phyloP scores from a whole-genome alignment of 2,113 vertebrate species.

The Pluvialis apricaria region DNA sequence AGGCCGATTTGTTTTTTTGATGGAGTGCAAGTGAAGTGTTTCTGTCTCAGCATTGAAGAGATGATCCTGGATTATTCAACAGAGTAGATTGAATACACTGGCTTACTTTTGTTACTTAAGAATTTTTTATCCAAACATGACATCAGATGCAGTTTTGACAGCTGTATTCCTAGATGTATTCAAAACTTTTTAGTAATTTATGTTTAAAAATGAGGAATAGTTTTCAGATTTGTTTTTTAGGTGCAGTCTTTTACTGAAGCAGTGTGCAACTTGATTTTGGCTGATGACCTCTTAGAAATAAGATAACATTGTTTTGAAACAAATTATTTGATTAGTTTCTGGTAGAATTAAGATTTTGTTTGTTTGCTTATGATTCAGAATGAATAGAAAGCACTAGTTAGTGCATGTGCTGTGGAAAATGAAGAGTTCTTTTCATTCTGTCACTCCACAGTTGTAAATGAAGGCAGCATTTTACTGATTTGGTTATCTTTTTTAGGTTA shows the following conservation, averaged over 20 bases:
- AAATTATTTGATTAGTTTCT: constrained; percentile 30
- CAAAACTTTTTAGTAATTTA: constrained; percentile 47
- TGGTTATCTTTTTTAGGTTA: constrained; percentile 10
- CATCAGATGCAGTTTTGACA: constrained; percentile 36
- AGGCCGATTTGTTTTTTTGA: not conserved
- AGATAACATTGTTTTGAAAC: constrained; percentile 23
- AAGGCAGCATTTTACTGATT: not conserved
- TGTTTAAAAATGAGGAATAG: constrained; percentile 39
- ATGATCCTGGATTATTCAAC: constrained; percentile 58
- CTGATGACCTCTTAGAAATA: constrained; percentile 24
- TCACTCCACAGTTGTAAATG: not conserved
- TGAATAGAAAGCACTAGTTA: constrained; percentile 20
- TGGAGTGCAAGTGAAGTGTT: not conserved
- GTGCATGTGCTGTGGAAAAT: not conserved
- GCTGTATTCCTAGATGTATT: constrained; percentile 38
- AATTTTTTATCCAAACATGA: constrained; percentile 29
- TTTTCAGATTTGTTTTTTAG: not conserved
- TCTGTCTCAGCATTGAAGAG: constrained; percentile 9
- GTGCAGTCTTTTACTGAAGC: constrained; percentile 47
- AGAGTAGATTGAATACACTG: constrained; percentile 51
- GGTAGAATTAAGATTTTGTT: not conserved
- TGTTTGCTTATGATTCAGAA: not conserved
- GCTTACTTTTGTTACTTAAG: constrained; percentile 59
- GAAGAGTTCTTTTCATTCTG: not conserved
- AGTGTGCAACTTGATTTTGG: not conserved